phyloP scores from a whole-genome alignment of 1,140 invertebrate genomes.

The Hycleus cichorii region DNA sequence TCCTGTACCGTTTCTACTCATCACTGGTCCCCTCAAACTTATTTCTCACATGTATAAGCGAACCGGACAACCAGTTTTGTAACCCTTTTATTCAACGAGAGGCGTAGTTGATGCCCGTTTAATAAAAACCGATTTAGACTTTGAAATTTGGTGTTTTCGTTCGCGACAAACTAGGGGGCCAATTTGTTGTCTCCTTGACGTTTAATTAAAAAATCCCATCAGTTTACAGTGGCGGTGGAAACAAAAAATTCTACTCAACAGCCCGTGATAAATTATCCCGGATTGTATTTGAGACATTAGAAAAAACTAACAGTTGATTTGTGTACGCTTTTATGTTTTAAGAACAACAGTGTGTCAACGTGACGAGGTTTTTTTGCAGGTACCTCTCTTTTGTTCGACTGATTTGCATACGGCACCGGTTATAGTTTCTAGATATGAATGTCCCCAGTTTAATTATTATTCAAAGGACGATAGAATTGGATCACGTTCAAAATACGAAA shows the following conservation, averaged over 20 bases:
- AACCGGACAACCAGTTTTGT: neutral
- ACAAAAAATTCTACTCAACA: conserved; percentile 3
- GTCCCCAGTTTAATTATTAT: conserved; percentile 2
- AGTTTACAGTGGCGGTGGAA: neutral
- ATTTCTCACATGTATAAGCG: neutral
- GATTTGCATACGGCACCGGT: conserved; percentile 24
- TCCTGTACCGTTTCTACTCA: neutral
- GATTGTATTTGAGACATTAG: neutral
- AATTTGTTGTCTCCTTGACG: neutral
- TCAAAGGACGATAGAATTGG: conserved; percentile 4
- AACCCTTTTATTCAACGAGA: neutral
- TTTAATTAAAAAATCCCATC: conserved; percentile 4
- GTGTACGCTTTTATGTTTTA: conserved; percentile 17
- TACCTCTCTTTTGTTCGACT: conserved; percentile 16
- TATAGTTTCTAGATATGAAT: conserved; percentile 23
- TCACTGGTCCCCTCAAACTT: neutral
- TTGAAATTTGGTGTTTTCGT: neutral
- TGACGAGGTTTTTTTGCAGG: conserved; percentile 25
- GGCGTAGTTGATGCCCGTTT: too few relatives aligned
- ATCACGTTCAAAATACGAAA: neutral
- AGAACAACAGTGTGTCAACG: conserved; percentile 26
- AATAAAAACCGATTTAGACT: too few relatives aligned
- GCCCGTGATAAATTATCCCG: conserved; percentile 18
- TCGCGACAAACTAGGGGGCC: neutral
- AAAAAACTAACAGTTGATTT: conserved; percentile 17